Evolutionary conservation across 2,113 vertebrate genomes (phyloP).

Genomic region (Orientallactaga bullata): DNA sequence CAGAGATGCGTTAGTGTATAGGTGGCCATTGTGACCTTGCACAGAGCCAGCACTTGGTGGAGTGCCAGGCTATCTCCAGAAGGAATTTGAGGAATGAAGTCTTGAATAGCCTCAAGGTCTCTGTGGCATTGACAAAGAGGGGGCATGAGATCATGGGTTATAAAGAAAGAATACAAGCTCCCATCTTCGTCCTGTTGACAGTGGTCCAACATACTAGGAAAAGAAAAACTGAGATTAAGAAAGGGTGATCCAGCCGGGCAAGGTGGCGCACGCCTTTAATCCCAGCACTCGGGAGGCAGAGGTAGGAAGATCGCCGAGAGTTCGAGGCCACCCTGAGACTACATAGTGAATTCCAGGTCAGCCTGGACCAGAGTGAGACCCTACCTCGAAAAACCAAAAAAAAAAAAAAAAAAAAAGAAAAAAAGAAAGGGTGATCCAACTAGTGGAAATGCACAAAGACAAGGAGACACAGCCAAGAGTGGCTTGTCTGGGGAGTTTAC

Average conservation of each 20-base stretch:
- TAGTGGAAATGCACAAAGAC: background rate
- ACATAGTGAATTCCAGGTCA: too few relatives aligned
- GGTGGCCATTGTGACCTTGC: accelerated
- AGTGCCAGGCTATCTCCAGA: accelerated
- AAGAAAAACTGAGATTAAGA: background rate
- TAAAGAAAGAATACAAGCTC: background rate
- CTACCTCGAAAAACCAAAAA: too few relatives aligned
- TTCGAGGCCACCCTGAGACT: too few relatives aligned
- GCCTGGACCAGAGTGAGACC: too few relatives aligned
- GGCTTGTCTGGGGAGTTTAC: background rate
- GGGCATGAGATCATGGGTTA: too few relatives aligned
- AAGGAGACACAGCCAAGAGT: background rate
- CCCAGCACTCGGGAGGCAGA: too few relatives aligned
- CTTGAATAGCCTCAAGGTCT: too few relatives aligned
- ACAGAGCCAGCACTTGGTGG: accelerated
- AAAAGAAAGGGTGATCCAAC: too few relatives aligned
- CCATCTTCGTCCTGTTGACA: accelerated
- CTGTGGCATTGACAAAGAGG: background rate
- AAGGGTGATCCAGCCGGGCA: too few relatives aligned
- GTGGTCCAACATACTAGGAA: accelerated
- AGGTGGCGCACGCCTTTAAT: too few relatives aligned
- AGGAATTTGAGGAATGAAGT: background rate
- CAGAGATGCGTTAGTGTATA: accelerated
- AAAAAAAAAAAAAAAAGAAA: too few relatives aligned
- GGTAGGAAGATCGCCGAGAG: too few relatives aligned